These are phyloP conservation scores for Lepidothrix coronata DNA, from an alignment of 2,113 vertebrate genomes.

Conservation along the genomic window DNA sequence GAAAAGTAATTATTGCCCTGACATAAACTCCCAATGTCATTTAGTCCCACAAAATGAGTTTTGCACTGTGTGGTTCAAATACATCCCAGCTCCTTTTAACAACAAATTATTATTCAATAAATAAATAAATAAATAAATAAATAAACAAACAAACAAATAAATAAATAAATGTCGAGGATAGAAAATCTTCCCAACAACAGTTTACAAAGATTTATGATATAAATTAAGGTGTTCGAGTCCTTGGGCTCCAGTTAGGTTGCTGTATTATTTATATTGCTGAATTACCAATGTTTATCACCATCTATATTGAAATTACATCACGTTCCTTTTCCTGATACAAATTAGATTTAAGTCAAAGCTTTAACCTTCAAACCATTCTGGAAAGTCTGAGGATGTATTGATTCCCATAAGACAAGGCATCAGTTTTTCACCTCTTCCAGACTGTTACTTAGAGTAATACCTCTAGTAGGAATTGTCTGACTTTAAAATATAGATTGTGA, in stretches of 20 bases:
- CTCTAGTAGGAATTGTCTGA: background rate
- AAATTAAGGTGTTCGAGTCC: background rate
- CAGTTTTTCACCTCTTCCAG: background rate
- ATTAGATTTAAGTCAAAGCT: slow-evolving; percentile 16
- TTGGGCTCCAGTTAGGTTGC: background rate
- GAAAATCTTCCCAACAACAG: background rate
- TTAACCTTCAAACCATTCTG: background rate
- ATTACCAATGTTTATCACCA: background rate
- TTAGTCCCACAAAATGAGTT: background rate
- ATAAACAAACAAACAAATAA: background rate
- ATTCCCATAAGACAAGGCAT: background rate
- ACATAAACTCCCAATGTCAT: background rate
- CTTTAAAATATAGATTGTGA: background rate
- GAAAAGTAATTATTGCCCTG: background rate
- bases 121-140: background rate
- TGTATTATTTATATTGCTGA: background rate
- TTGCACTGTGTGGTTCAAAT: background rate
- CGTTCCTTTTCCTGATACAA: background rate
- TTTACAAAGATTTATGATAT: background rate
- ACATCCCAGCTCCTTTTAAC: background rate
- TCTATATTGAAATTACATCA: background rate
- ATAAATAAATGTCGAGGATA: background rate
- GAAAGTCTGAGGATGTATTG: background rate
- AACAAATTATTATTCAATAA: background rate
- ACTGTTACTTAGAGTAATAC: background rate